Evolutionary conservation across 1,140 invertebrate genomes (phyloP).

Genomic region (Philotrypesis tridentata): DNA sequence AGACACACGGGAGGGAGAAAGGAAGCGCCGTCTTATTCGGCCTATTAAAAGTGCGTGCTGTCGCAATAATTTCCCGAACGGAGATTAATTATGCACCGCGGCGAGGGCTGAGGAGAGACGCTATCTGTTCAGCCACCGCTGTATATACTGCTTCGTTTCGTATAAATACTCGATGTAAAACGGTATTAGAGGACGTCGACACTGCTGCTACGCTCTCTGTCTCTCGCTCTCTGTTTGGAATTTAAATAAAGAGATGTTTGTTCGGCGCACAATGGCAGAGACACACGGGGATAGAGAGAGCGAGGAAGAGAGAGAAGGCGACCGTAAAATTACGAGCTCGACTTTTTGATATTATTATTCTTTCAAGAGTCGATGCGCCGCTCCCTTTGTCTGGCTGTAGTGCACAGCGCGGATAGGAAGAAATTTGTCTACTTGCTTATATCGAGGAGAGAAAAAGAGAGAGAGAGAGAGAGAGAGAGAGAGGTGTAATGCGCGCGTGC

Average conservation of each 20-base stretch:
- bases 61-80: conserved; percentile 36
- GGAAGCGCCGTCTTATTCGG: conserved; percentile 25
- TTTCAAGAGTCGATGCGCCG: not conserved
- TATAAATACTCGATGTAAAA: conserved; percentile 36
- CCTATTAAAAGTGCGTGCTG: conserved; percentile 42
- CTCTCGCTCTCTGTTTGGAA: not conserved
- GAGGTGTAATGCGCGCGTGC: not conserved
- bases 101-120: conserved; percentile 9
- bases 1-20: conserved; percentile 1
- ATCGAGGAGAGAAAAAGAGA: not conserved
- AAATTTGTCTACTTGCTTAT: not conserved
- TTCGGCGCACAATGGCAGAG: conserved; percentile 34
- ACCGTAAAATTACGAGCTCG: conserved; percentile 41
- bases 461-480: too few relatives aligned
- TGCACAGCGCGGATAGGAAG: not conserved
- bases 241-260: conserved; percentile 43
- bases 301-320: not conserved
- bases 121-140: conserved; percentile 4
- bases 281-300: not conserved
- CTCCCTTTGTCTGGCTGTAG: not conserved
- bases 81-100: conserved; percentile 46
- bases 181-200: not conserved
- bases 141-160: not conserved
- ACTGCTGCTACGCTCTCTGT: not conserved
- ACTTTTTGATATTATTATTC: conserved; percentile 24